Conservation (phyloP, 2,113 vertebrate genomes). For the Hyperoodon ampullatus region DNA sequence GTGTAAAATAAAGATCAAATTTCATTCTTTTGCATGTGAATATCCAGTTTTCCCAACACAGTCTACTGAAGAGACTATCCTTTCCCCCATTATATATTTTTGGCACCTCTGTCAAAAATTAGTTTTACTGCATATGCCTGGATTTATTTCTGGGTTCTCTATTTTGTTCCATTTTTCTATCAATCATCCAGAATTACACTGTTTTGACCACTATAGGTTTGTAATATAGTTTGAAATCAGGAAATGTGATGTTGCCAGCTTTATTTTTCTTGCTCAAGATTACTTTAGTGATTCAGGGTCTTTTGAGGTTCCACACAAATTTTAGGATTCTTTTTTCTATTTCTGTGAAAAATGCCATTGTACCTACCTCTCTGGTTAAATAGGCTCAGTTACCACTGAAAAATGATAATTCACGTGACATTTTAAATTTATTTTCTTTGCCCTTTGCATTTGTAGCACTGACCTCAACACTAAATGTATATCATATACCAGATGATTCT, state of each 20-base stretch:
- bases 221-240: background rate
- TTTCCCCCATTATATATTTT: background rate
- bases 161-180: background rate
- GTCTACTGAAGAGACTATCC: background rate
- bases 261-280: background rate
- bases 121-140: background rate
- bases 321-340: background rate
- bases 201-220: background rate
- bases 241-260: background rate
- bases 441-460: background rate
- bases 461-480: background rate
- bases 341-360: background rate
- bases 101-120: background rate
- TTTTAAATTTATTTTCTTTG: background rate
- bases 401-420: background rate
- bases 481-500: background rate
- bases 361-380: background rate
- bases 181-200: background rate
- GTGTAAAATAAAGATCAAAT: background rate
- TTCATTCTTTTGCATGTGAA: background rate
- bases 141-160: background rate
- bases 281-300: background rate
- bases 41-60: background rate
- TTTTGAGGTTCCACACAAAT: background rate
- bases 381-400: background rate